Conservation (phyloP, 2,113 vertebrate species). For the Anguilla rostrata region DNA sequence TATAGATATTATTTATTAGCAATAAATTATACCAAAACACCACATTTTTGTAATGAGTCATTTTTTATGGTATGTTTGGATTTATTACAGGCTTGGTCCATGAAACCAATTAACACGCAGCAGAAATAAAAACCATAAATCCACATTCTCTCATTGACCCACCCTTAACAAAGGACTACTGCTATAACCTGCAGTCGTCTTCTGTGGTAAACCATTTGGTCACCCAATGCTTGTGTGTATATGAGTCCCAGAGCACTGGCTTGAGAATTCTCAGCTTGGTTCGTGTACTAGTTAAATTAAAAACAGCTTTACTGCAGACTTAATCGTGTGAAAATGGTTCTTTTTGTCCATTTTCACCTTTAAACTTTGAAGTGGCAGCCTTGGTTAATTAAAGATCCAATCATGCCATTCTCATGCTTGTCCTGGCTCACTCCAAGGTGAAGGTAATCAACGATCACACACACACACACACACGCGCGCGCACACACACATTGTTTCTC, state of each 20-base stretch:
- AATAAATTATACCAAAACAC: too few species aligned
- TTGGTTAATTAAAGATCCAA: background rate
- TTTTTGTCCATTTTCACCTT: slow-evolving; percentile 3
- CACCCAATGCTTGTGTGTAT: background rate
- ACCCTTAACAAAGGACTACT: too few species aligned
- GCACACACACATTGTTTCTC: background rate
- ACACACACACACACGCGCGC: background rate
- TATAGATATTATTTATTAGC: too few species aligned
- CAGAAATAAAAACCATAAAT: too few species aligned
- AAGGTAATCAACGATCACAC: slow-evolving; percentile 42
- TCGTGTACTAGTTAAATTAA: background rate
- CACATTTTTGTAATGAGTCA: too few species aligned
- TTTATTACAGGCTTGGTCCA: too few species aligned
- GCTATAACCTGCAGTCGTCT: too few species aligned
- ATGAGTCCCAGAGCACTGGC: background rate
- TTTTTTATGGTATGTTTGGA: too few species aligned
- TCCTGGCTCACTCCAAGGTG: slow-evolving; percentile 45
- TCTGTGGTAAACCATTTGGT: background rate
- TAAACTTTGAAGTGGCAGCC: slow-evolving; percentile 20
- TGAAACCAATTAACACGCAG: too few species aligned
- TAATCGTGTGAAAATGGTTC: background rate
- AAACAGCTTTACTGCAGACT: background rate
- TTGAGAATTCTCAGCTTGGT: too few species aligned
- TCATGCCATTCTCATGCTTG: background rate
- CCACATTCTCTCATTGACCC: too few species aligned